Evolutionary conservation across 2,888 invertebrate species (phyloP).

Genomic region (Eurois occulta): DNA sequence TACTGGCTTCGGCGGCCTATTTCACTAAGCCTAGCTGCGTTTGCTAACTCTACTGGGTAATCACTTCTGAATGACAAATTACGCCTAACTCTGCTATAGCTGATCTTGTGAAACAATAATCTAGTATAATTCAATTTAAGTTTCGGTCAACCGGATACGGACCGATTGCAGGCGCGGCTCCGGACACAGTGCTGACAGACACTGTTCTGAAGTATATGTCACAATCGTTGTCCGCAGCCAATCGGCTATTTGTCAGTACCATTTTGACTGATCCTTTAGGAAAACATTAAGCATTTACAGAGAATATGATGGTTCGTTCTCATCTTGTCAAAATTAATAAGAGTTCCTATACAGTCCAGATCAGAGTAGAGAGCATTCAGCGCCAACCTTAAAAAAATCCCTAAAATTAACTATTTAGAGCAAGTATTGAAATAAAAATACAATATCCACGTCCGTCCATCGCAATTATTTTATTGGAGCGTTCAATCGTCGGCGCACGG

Average conservation of each 20-base stretch:
- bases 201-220: background rate
- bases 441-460: slow-evolving; percentile 50
- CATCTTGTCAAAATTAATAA: background rate
- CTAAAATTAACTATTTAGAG: slow-evolving; percentile 12
- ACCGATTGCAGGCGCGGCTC: background rate
- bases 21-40: background rate
- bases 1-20: background rate
- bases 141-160: background rate
- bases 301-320: background rate
- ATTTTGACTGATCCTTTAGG: background rate
- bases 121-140: no score
- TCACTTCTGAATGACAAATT: background rate
- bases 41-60: background rate
- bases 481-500: slow-evolving; percentile 22
- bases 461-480: slow-evolving; percentile 60
- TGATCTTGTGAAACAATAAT: background rate
- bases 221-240: background rate
- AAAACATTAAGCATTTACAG: background rate
- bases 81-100: background rate
- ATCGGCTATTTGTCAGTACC: background rate
- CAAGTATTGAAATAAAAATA: slow-evolving; percentile 59
- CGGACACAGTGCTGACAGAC: background rate
- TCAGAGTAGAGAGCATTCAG: background rate
- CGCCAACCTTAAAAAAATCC: slow-evolving; percentile 22
- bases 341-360: background rate